A percentile compares a stretch with the other conserved stretches of the same genome.
Conservation (phyloP, 2,797 vertebrate genomes). For the Lophius americanus region DNA sequence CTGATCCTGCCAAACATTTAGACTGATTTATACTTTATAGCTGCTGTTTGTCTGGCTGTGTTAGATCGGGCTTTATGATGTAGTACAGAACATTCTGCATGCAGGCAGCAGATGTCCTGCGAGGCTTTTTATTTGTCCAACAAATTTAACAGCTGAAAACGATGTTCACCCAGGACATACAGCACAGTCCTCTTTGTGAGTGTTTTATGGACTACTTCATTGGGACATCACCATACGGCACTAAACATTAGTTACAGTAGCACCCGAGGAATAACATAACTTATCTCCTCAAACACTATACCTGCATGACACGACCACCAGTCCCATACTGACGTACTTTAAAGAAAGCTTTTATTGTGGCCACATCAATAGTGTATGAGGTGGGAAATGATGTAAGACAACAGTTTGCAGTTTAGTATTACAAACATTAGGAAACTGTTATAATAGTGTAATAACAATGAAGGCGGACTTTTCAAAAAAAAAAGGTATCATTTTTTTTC, state of each 20-base stretch:
- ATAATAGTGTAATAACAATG: too few relatives aligned
- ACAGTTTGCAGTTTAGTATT: neutral
- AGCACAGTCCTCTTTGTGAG: neutral
- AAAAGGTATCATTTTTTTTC: too few relatives aligned
- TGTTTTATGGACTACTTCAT: slow-evolving; percentile 10
- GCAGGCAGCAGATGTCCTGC: neutral
- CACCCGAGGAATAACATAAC: neutral
- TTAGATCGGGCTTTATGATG: neutral
- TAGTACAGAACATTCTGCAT: neutral
- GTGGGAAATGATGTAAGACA: neutral
- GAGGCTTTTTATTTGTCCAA: slow-evolving; percentile 13
- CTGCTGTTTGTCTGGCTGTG: neutral
- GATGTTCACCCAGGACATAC: neutral
- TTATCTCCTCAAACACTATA: neutral
- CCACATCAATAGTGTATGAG: neutral
- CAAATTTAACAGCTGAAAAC: slow-evolving; percentile 15
- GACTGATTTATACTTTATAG: neutral
- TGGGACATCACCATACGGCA: neutral
- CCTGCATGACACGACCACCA: neutral
- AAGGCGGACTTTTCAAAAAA: too few relatives aligned
- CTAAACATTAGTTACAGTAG: neutral
- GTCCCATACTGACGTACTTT: neutral
- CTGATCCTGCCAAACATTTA: neutral
- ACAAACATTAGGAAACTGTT: neutral
- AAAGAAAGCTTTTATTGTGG: neutral